Evolutionary conservation across 2,113 vertebrate genomes (phyloP).

Genomic region (Amia ocellicauda): DNA sequence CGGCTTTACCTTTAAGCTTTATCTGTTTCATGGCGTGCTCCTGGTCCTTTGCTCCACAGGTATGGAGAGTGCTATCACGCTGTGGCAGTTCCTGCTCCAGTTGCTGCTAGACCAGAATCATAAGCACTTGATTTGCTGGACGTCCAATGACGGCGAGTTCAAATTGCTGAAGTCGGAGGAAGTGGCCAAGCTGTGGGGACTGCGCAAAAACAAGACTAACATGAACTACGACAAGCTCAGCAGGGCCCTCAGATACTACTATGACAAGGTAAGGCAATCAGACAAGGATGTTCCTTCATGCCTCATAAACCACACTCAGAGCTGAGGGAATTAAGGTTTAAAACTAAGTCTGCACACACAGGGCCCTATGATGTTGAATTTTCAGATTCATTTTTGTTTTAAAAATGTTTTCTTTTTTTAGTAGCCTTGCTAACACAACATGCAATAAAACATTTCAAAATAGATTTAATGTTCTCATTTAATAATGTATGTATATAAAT

Average conservation of each 20-base stretch:
- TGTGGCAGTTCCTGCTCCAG: slow-evolving; percentile 98
- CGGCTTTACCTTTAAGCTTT: too few species aligned
- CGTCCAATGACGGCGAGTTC: slow-evolving; percentile 94
- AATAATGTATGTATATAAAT: too few species aligned
- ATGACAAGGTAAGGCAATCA: slow-evolving; percentile 80
- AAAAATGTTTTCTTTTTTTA: too few species aligned
- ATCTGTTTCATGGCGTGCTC: too few species aligned
- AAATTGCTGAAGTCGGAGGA: slow-evolving; percentile 95
- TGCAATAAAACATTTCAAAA: too few species aligned
- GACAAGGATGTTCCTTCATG: too few species aligned
- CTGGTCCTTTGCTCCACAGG: slow-evolving; percentile 57
- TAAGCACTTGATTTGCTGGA: slow-evolving; percentile 95
- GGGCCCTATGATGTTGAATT: too few species aligned
- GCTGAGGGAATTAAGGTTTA: too few species aligned
- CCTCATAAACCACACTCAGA: not conserved
- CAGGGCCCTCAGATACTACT: slow-evolving; percentile 93
- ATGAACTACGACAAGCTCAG: slow-evolving; percentile 98
- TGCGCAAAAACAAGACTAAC: slow-evolving; percentile 96
- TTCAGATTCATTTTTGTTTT: too few species aligned
- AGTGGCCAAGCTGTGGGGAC: slow-evolving; percentile 94
- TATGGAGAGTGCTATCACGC: slow-evolving; percentile 96
- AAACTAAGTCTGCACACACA: too few species aligned
- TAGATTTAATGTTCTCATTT: too few species aligned
- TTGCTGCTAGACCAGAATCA: slow-evolving; percentile 93
- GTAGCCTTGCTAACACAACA: too few species aligned